Conservation (phyloP, 2,113 vertebrate genomes). For the Syngnathus scovelli region DNA sequence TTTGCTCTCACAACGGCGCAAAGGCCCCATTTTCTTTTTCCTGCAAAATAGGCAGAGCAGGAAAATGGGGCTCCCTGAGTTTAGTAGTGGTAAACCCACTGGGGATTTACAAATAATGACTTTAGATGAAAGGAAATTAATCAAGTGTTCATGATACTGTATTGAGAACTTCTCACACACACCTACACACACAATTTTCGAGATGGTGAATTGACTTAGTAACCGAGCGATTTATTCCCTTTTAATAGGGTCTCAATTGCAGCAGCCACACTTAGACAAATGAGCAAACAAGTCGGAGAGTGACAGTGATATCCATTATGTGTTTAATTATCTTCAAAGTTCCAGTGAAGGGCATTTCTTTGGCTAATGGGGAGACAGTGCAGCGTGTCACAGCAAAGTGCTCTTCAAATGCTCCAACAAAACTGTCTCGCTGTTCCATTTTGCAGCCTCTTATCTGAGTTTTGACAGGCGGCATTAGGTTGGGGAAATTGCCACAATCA, state of each 20-base stretch:
- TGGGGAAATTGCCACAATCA: constrained; percentile 67
- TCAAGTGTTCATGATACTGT: constrained; percentile 68
- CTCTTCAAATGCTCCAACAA: constrained; percentile 61
- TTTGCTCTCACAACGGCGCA: too few species aligned
- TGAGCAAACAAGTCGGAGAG: constrained; percentile 72
- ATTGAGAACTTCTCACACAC: constrained; percentile 48
- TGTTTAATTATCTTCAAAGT: constrained; percentile 80
- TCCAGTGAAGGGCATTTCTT: constrained; percentile 75
- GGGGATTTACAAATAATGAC: constrained; percentile 61
- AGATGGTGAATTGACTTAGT: constrained; percentile 74
- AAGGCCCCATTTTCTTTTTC: too few species aligned
- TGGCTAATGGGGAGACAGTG: constrained; percentile 70
- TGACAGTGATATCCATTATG: constrained; percentile 79
- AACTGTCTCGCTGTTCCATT: constrained; percentile 49
- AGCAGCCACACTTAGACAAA: constrained; percentile 68
- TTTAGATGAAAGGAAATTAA: constrained; percentile 51
- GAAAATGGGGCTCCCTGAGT: constrained; percentile 12
- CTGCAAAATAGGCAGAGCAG: too few species aligned
- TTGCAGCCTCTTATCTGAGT: constrained; percentile 39
- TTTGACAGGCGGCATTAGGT: constrained; percentile 58
- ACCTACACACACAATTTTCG: constrained; percentile 46
- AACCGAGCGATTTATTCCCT: constrained; percentile 70
- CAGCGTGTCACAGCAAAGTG: constrained; percentile 65
- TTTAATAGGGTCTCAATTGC: constrained; percentile 75
- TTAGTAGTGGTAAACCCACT: constrained; percentile 57